phyloP scores from a whole-genome alignment of 2,113 vertebrate species.

The Mobula hypostoma region DNA sequence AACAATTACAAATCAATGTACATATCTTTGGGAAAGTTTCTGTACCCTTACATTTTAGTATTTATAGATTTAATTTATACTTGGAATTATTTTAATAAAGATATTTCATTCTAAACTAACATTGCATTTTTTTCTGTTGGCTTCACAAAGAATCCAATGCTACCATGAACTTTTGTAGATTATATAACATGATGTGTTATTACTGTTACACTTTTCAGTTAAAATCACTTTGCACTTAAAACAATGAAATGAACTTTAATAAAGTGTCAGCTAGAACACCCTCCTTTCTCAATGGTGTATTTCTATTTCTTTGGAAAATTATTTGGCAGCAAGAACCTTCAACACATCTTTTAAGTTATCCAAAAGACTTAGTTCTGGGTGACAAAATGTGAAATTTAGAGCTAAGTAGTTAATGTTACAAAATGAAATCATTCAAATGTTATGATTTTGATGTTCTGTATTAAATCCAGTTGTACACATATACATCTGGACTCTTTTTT shows the following conservation, averaged over 20 bases:
- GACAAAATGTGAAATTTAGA: neutral
- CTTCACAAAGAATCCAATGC: constrained; percentile 1
- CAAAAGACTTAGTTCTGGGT: neutral
- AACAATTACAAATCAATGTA: neutral
- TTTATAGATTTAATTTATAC: neutral
- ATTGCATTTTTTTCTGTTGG: neutral
- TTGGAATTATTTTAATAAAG: neutral
- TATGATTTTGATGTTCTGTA: neutral
- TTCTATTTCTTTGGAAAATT: neutral
- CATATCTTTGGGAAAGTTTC: neutral
- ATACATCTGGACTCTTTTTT: neutral
- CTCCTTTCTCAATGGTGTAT: neutral
- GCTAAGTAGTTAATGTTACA: neutral
- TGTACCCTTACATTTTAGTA: neutral
- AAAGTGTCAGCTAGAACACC: neutral
- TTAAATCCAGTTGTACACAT: neutral
- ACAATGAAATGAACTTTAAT: neutral
- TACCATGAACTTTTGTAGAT: neutral
- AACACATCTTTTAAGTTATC: neutral
- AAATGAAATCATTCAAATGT: neutral
- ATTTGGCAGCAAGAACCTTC: neutral
- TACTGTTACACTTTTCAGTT: neutral
- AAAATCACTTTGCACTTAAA: constrained; percentile 5
- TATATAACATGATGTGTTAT: neutral
- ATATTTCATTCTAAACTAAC: neutral